phyloP scores from a whole-genome alignment of 2,113 vertebrate genomes.

The Pithys albifrons region DNA sequence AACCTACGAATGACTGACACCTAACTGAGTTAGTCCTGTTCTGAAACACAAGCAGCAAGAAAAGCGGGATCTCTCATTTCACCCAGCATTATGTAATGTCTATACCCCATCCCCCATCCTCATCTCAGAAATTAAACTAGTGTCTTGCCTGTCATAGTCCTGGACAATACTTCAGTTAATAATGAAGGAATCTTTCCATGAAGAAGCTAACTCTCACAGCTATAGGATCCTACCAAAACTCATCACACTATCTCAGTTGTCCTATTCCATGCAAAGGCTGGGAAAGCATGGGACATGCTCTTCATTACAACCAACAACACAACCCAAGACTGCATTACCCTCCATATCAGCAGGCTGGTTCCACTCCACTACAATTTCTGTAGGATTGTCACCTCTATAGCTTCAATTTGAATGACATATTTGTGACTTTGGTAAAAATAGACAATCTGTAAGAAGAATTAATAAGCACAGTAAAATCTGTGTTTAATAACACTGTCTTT shows the following conservation, averaged over 20 bases:
- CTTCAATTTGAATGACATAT: not conserved
- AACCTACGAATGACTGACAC: not conserved
- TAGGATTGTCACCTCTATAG: not conserved
- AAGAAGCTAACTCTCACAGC: not conserved
- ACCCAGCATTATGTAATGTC: not conserved
- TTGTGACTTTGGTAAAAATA: not conserved
- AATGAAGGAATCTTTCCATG: not conserved
- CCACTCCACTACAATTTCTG: not conserved
- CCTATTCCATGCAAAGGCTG: not conserved
- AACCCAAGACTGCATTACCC: not conserved
- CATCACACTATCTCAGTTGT: not conserved
- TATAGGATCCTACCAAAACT: not conserved
- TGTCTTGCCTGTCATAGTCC: not conserved
- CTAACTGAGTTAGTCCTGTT: not conserved
- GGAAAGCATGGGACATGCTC: not conserved
- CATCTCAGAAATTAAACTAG: not conserved
- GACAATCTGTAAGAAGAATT: not conserved
- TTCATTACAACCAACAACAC: not conserved
- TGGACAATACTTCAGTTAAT: not conserved
- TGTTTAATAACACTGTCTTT: not conserved
- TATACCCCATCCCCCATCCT: rapidly evolving
- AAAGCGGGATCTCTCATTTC: not conserved
- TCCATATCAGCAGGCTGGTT: not conserved
- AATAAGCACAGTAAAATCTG: not conserved
- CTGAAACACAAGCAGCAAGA: not conserved